Evolutionary conservation across 2,797 vertebrate species (phyloP).

Genomic region (Sternarchorhynchus goeldii): DNA sequence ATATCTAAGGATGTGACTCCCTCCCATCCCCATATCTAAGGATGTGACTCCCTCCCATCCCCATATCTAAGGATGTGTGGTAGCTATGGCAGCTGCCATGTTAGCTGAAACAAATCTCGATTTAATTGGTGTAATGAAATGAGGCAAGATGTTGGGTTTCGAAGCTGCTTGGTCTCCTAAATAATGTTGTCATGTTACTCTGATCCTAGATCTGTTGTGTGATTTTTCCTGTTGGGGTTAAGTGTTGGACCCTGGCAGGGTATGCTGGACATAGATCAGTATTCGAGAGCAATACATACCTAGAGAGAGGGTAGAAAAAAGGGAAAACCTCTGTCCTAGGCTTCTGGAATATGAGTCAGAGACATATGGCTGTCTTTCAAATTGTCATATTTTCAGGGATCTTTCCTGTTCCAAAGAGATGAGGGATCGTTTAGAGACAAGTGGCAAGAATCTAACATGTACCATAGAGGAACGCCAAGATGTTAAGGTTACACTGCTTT

Average conservation of each 20-base stretch:
- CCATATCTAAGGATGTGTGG: background rate
- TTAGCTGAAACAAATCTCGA: conserved; percentile 66
- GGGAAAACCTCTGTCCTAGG: background rate
- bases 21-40: conserved; percentile 18
- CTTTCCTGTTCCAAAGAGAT: conserved; percentile 27
- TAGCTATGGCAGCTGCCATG: conserved; percentile 20
- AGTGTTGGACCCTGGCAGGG: background rate
- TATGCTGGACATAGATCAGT: background rate
- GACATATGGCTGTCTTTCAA: conserved; percentile 61
- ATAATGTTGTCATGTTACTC: conserved; percentile 42
- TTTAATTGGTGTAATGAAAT: conserved; percentile 75
- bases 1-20: background rate
- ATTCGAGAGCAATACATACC: background rate
- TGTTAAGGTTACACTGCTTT: conserved; percentile 10
- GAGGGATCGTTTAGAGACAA: conserved; percentile 7
- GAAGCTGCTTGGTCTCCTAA: conserved; percentile 59
- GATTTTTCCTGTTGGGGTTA: background rate
- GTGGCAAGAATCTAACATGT: conserved; percentile 7
- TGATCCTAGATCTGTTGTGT: conserved; percentile 9
- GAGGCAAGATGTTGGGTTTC: conserved; percentile 69
- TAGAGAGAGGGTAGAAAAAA: background rate
- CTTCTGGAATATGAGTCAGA: conserved; percentile 60
- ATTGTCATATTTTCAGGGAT: conserved; percentile 51
- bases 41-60: background rate
- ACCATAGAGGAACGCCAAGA: background rate